phyloP scores from a whole-genome alignment of 1,140 invertebrate genomes.

The Brachionus sp. region DNA sequence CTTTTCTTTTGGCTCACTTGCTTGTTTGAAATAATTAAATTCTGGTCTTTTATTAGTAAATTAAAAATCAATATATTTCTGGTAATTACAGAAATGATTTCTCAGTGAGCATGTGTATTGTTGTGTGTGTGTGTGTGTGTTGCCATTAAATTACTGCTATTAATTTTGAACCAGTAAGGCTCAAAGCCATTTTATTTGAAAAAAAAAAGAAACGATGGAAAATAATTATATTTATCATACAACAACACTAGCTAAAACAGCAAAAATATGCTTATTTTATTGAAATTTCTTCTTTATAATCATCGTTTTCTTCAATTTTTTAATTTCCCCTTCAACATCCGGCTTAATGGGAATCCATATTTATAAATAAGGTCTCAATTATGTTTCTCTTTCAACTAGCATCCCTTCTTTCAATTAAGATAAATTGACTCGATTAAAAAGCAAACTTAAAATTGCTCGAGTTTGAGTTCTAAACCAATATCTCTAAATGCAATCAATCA shows the following conservation, averaged over 20 bases:
- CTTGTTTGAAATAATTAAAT: background rate
- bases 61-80: slow-evolving; percentile 32
- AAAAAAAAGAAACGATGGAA: background rate
- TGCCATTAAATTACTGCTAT: slow-evolving; percentile 13
- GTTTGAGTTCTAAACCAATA: too few relatives aligned
- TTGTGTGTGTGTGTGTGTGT: background rate
- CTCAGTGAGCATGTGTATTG: background rate
- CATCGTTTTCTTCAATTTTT: slow-evolving; percentile 17
- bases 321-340: slow-evolving; percentile 24
- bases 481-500: too few relatives aligned
- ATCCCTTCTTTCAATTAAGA: background rate
- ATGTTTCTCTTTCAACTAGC: background rate
- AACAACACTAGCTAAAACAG: slow-evolving; percentile 1
- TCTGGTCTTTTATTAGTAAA: slow-evolving; percentile 6
- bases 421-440: background rate
- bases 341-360: background rate
- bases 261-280: slow-evolving; percentile 7
- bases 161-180: background rate
- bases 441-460: background rate
- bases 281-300: background rate
- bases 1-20: background rate
- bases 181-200: background rate
- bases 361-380: background rate
- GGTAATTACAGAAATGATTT: slow-evolving; percentile 22
- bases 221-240: slow-evolving; percentile 33